These are phyloP conservation scores for Lochmaea crataegi DNA, from an alignment of 2,888 invertebrate genomes.

Conservation along the genomic window DNA sequence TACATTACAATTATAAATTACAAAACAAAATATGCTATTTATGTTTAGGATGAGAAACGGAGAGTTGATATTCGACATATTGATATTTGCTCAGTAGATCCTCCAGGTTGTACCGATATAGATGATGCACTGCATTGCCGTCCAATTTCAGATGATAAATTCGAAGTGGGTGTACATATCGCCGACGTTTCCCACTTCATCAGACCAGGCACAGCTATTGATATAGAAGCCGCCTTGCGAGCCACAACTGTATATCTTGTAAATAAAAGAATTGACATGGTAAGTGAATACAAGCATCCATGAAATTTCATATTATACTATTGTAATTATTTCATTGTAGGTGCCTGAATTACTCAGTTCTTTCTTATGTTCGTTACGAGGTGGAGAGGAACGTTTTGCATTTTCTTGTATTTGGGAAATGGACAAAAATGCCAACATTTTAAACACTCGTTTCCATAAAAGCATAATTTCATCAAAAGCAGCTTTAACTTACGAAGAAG, in stretches of 20 bases:
- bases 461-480: conserved; percentile 90
- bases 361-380: conserved; percentile 94
- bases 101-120: conserved; percentile 98
- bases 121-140: conserved; percentile 97
- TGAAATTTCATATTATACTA: not conserved
- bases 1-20: no score
- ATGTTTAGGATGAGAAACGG: conserved; percentile 79
- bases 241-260: conserved; percentile 97
- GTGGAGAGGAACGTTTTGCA: conserved; percentile 90
- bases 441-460: conserved; percentile 87
- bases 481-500: conserved; percentile 98
- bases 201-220: conserved; percentile 90
- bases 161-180: conserved; percentile 96
- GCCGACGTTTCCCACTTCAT: conserved; percentile 99
- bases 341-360: conserved; percentile 87
- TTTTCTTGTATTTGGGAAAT: conserved; percentile 98
- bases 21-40: no score
- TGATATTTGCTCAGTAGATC: conserved; percentile 95
- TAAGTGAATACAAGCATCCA: conserved; percentile 58
- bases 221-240: conserved; percentile 91
- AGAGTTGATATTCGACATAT: conserved; percentile 87
- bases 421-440: conserved; percentile 83
- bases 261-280: conserved; percentile 92
- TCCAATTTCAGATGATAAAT: conserved; percentile 76
- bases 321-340: conserved; percentile 42